These are phyloP conservation scores for Hetaerina titia DNA, from an alignment of 2,888 invertebrate species.

Conservation along the genomic window DNA sequence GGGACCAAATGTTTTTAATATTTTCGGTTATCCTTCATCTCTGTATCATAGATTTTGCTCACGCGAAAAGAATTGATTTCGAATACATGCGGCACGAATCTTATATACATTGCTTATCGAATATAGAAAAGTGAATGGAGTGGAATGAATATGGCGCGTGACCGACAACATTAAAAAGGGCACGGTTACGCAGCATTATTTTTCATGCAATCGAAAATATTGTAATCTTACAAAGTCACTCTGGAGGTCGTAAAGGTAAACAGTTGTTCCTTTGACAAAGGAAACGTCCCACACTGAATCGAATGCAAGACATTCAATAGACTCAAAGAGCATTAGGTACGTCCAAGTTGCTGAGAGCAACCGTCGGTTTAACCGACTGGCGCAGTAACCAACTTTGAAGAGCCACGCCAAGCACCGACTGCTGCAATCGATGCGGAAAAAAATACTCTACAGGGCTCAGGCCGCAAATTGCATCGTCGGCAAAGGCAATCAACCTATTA, in stretches of 20 bases:
- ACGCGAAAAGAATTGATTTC: slow-evolving; percentile 4
- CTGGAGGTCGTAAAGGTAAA: too few relatives aligned
- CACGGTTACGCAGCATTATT: neutral
- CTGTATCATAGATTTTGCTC: neutral
- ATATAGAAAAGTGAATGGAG: neutral
- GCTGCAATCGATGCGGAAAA: neutral
- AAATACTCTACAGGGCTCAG: neutral
- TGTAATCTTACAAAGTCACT: too few relatives aligned
- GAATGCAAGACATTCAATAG: neutral
- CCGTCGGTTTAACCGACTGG: neutral
- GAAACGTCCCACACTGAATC: too few relatives aligned
- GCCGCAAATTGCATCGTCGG: neutral
- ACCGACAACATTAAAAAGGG: neutral
- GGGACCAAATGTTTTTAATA: slow-evolving; percentile 42
- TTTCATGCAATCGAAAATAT: too few relatives aligned
- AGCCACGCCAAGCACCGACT: neutral
- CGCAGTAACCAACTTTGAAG: neutral
- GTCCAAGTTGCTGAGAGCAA: neutral
- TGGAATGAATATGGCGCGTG: neutral
- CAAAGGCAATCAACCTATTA: neutral
- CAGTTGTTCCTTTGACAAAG: too few relatives aligned
- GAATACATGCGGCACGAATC: neutral
- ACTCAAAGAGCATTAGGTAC: neutral
- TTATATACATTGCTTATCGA: neutral
- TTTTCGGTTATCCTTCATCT: slow-evolving; percentile 43